Evolutionary conservation across 2,113 vertebrate species (phyloP), one percentile per base, ranked within the genome.

Genomic region (Brienomyrus longianalis): DNA sequence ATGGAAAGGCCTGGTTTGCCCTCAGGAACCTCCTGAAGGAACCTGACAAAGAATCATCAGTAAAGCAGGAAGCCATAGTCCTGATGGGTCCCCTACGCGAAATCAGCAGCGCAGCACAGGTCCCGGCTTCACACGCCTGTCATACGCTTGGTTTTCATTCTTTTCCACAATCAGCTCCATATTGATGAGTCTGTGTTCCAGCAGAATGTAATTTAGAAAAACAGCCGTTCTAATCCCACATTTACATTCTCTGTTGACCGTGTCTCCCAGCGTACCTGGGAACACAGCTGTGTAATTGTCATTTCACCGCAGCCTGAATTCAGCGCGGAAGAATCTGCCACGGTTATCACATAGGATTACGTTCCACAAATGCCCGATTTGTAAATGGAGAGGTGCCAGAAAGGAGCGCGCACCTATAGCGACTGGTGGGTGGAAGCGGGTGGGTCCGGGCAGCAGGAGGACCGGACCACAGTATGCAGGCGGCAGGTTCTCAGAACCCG

Each of bases 281-380:
- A 62, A 56, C 50, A 15, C 74, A 17, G 0, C 83, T 19, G 88
- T 89, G 74, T 70, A 87, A 50, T 56, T 89, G 43, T 89, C 23
- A 86, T 54, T 52, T 74, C 62, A 13, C 50, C 48, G 90, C 93
- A 86, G 56, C 89, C 90, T 90, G 88, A 83, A 88, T 50, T 66
- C 89, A 59, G 90, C 45, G 89, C 51, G 19, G 80, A 3, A 66
- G 91, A 93, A 94, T 90, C 77, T 86, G 89, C 94, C 92, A 90
- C 74, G 92, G 89, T 90, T 95, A 94, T 95, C 95, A 92, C 91
- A 89, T 66, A 80, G 85, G 90, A 91, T 92, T 91, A 92, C 52
- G n/a, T 59, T 70, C n/a, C 74, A 39, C 54, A 23, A 86, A 39
- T 54, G 89, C 5, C 50, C 50, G 19, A 86, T 17, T 80, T 80